These are phyloP conservation scores for Baryphthengus martii DNA, from an alignment of 2,113 vertebrate species.

Conservation along the genomic window DNA sequence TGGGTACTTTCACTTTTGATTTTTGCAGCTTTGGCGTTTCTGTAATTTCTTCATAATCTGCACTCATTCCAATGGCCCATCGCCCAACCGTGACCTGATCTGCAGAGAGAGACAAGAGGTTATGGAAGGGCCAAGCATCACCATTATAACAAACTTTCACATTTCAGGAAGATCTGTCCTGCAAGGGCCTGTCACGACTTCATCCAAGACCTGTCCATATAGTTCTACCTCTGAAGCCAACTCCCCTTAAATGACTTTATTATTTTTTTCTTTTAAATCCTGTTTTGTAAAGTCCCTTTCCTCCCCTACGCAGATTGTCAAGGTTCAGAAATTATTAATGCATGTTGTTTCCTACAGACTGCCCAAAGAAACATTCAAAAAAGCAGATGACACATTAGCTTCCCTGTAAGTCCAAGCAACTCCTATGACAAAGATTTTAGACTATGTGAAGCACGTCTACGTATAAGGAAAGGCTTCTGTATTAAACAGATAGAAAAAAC, in stretches of 20 bases:
- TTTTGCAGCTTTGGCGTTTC: slow-evolving; percentile 67
- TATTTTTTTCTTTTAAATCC: background rate
- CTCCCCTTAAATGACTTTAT: background rate
- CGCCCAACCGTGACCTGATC: slow-evolving; percentile 85
- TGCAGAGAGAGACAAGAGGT: slow-evolving; percentile 45
- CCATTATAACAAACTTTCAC: background rate
- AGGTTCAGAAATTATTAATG: background rate
- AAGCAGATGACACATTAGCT: background rate
- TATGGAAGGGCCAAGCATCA: background rate
- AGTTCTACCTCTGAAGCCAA: background rate
- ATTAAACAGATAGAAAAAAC: background rate
- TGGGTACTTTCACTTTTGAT: slow-evolving; percentile 71
- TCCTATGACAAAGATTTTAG: background rate
- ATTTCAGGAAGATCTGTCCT: background rate
- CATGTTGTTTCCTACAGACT: background rate
- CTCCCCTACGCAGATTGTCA: fast-evolving
- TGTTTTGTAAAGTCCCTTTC: background rate
- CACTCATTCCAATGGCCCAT: slow-evolving; percentile 86
- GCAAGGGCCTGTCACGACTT: background rate
- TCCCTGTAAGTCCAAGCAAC: background rate
- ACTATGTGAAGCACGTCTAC: background rate
- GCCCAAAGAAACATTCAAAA: background rate
- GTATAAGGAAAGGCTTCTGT: background rate
- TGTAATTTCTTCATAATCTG: slow-evolving; percentile 86
- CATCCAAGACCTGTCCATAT: background rate